These are phyloP conservation scores for Pituophis catenifer DNA, from an alignment of 2,113 vertebrate genomes.

Conservation along the genomic window DNA sequence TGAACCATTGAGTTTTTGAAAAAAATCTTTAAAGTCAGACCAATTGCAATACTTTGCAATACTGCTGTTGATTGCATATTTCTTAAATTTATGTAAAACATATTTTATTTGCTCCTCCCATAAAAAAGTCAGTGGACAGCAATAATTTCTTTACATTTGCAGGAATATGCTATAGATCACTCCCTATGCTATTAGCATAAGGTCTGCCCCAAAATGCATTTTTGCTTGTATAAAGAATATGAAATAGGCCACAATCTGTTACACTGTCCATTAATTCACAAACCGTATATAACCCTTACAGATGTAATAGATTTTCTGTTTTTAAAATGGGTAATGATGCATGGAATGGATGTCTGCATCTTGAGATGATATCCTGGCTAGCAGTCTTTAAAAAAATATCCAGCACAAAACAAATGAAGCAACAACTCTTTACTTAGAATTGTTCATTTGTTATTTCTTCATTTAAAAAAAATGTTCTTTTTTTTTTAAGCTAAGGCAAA, in stretches of 20 bases:
- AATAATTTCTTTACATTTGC: neutral
- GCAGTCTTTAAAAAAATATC: slow-evolving; percentile 50
- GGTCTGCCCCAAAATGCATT: slow-evolving; percentile 31
- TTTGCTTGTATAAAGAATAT: neutral
- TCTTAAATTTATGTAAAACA: neutral
- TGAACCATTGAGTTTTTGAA: neutral
- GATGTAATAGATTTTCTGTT: slow-evolving; percentile 45
- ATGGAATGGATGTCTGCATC: slow-evolving; percentile 54
- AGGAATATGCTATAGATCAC: slow-evolving; percentile 31
- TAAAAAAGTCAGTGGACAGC: slow-evolving; percentile 16
- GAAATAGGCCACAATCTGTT: slow-evolving; percentile 44
- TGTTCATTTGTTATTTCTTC: too few relatives aligned
- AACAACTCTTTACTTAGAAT: slow-evolving; percentile 16
- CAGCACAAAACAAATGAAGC: slow-evolving; percentile 26
- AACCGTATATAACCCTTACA: slow-evolving; percentile 45
- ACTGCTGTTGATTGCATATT: slow-evolving; percentile 37
- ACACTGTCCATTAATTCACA: slow-evolving; percentile 54
- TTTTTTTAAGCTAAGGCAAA: slow-evolving; percentile 2
- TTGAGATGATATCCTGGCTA: slow-evolving; percentile 56
- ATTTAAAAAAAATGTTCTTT: neutral
- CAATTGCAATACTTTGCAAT: neutral
- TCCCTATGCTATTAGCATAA: slow-evolving; percentile 43
- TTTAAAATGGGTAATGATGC: slow-evolving; percentile 58
- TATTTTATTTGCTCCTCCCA: slow-evolving; percentile 41
- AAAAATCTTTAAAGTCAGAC: neutral